phyloP scores from a whole-genome alignment of 2,113 vertebrate genomes.

The Phaethornis superciliosus region DNA sequence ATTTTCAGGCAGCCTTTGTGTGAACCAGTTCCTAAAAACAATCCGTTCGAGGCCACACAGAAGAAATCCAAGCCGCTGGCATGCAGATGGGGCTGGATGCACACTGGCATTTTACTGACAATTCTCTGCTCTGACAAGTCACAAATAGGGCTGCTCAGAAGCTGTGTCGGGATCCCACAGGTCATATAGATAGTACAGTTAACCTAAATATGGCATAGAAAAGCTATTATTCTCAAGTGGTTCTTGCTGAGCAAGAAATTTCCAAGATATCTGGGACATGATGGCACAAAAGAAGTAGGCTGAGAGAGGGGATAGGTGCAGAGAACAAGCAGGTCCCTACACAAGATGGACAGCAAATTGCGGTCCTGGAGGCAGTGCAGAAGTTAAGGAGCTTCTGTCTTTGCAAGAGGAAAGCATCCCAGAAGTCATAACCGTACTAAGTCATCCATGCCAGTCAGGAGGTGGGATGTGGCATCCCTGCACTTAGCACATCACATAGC shows the following conservation, averaged over 20 bases:
- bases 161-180: not conserved
- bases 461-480: not conserved
- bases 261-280: not conserved
- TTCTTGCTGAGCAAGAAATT: not conserved
- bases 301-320: not conserved
- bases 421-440: not conserved
- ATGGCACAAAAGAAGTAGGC: not conserved
- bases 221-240: not conserved
- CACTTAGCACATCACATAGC: fast-evolving
- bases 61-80: not conserved
- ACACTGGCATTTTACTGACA: not conserved
- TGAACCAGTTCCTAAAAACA: not conserved
- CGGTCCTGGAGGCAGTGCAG: not conserved
- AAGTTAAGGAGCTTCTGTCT: not conserved
- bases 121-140: not conserved
- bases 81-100: fast-evolving
- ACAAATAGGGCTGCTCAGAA: not conserved
- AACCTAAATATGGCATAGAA: not conserved
- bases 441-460: not conserved
- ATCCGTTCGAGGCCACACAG: fast-evolving
- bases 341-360: not conserved
- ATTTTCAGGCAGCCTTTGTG: not conserved
- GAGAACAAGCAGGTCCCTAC: not conserved
- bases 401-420: not conserved
- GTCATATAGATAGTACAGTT: not conserved